These are phyloP conservation scores for Melipona beecheii DNA, from an alignment of 2,888 invertebrate genomes.

Conservation along the genomic window DNA sequence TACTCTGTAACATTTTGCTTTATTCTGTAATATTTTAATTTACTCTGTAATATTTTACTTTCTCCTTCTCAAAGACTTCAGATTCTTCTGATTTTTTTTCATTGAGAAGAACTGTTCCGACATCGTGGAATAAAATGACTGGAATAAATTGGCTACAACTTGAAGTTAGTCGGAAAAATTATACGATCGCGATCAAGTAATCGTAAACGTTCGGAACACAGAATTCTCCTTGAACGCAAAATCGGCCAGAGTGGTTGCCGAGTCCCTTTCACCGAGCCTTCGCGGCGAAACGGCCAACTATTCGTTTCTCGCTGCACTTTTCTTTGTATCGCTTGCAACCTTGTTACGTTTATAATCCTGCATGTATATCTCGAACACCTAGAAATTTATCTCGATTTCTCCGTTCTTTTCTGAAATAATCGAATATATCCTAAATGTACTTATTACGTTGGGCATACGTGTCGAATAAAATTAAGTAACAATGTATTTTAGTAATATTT, in stretches of 20 bases:
- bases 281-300: constrained; percentile 51
- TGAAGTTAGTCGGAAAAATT: constrained; percentile 72
- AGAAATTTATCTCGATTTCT: neutral
- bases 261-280: constrained; percentile 78
- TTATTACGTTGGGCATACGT: neutral
- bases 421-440: neutral
- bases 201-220: constrained; percentile 36
- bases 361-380: neutral
- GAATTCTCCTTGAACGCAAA: constrained; percentile 80
- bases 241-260: constrained; percentile 68
- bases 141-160: neutral
- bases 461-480: neutral
- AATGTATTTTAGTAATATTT: neutral
- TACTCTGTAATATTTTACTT: neutral
- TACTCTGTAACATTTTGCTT: neutral
- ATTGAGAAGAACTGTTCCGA: neutral
- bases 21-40: no score
- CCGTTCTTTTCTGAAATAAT: neutral
- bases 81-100: neutral
- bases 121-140: neutral
- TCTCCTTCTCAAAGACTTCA: neutral
- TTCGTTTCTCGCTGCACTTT: constrained; percentile 41
- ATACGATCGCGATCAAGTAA: constrained; percentile 44
- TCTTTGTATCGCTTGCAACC: constrained; percentile 40
- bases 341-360: constrained; percentile 38